Conservation (phyloP, 2,797 vertebrate genomes). For the Mormyrops attenuatus region DNA sequence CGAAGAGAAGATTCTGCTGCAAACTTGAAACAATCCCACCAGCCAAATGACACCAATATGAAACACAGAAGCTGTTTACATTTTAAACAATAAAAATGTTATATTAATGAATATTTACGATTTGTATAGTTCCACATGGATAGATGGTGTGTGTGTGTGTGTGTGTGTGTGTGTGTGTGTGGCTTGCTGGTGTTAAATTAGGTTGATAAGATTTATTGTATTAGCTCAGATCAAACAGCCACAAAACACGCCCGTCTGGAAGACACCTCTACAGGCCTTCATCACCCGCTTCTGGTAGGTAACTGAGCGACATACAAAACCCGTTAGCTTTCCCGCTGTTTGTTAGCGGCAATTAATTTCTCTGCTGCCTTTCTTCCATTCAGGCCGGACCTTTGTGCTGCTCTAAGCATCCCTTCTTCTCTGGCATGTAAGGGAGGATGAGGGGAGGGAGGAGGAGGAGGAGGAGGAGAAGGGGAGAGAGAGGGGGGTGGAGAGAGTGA, state of each 20-base stretch:
- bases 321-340: constrained; percentile 98
- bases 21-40: background rate
- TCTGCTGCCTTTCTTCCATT: constrained; percentile 96
- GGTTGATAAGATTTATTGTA: constrained; percentile 20
- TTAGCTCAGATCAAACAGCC: constrained; percentile 48
- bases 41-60: background rate
- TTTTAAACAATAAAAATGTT: background rate
- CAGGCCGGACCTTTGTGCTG: constrained; percentile 92
- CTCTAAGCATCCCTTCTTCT: constrained; percentile 92
- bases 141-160: background rate
- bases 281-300: constrained; percentile 76
- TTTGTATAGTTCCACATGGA: background rate
- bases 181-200: background rate
- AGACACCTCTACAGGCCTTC: constrained; percentile 24
- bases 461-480: constrained; percentile 59
- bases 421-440: constrained; percentile 72
- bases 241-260: constrained; percentile 33
- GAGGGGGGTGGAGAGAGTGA: constrained; percentile 45
- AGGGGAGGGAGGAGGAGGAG: constrained; percentile 50
- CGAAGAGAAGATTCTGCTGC: constrained; percentile 31
- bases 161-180: background rate
- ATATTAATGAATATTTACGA: background rate
- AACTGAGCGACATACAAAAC: constrained; percentile 92
- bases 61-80: background rate
- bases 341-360: constrained; percentile 99